These are phyloP conservation scores for Rhineura floridana DNA, from an alignment of 2,113 vertebrate species.

Conservation along the genomic window DNA sequence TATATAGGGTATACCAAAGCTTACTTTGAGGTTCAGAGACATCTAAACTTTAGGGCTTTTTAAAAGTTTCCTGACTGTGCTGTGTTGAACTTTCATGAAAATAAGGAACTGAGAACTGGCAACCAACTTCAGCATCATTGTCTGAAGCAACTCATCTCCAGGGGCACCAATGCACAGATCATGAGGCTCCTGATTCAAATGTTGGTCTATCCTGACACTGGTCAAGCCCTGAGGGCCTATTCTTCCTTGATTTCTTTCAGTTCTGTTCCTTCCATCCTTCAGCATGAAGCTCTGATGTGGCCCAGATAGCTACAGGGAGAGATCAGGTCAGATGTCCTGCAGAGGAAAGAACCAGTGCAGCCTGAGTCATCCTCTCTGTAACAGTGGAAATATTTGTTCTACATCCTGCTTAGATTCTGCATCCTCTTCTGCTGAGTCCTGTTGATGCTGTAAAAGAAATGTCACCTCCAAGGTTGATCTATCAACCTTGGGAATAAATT, in stretches of 20 bases:
- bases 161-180: neutral
- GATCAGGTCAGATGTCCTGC: neutral
- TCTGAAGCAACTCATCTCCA: neutral
- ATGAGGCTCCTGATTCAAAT: neutral
- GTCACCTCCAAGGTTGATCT: conserved; percentile 72
- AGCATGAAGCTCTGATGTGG: neutral
- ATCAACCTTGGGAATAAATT: conserved; percentile 68
- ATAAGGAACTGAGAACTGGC: no score
- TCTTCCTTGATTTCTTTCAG: neutral
- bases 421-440: conserved; percentile 23
- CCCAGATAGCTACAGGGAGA: neutral
- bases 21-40: no score
- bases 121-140: no score
- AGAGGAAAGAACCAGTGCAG: neutral
- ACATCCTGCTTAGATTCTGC: conserved; percentile 4
- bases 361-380: neutral
- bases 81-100: no score
- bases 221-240: neutral
- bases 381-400: neutral
- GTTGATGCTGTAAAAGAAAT: conserved; percentile 46
- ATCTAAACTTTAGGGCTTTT: no score
- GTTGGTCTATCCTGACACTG: neutral
- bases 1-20: no score
- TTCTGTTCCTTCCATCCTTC: conserved; percentile 1
- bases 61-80: no score